Base-by-base conservation (phyloP, 2,797 vertebrate genomes). In the Lutjanus argentimaculatus region DNA sequence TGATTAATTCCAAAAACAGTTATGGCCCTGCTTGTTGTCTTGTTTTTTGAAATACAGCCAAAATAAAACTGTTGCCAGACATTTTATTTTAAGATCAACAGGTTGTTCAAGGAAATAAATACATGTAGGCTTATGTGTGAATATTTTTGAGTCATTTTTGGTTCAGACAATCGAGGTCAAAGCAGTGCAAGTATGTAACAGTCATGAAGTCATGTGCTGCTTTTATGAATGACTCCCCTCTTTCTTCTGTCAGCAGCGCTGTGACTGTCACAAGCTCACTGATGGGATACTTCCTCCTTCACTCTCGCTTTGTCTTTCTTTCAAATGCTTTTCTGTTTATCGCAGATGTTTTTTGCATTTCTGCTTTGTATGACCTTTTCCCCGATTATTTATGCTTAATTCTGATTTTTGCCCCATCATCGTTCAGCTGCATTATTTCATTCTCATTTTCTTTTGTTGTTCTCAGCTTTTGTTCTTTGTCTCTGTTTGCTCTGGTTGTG, bases 211-310 rank as follows among this genome's bases (percentile, higher is more conserved):
- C 92, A 94, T 93, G 94, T 89, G 93, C 88, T 85, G 72, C 89
- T 92, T 94, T 93, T 94, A 90, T 94, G 93, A 95, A 94, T 93
- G 93, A 93, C 91, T 93, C 89, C 53, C 76, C 86, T 92, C 89
- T 89, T 79, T 86, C 72, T 58, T 89, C 84, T 78, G 72, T 90
- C 89, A 89, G 83, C 89, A 89, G 83, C 19, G 78, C 91, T 90
- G 88, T 91, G 91, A 92, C 91, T 86, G 93, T 95, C 94, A 93
- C 93, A 94, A 85, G 92, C 88, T 90, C 80, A 66, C 84, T 80
- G 82, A 93, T 78, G 62, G 72, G 57, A 82, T 62, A 84, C 88
- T 92, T 92, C 93, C 89, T 91, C 80, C 73, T 86, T 72, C 42
- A 22, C 86, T 83, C 36, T 69, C 17, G 15, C 71, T 64, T 78